Percentiles rank a stretch among this genome's conserved stretches.
Conservation (phyloP, 2,797 vertebrate species). For the Sebastes glaucus region DNA sequence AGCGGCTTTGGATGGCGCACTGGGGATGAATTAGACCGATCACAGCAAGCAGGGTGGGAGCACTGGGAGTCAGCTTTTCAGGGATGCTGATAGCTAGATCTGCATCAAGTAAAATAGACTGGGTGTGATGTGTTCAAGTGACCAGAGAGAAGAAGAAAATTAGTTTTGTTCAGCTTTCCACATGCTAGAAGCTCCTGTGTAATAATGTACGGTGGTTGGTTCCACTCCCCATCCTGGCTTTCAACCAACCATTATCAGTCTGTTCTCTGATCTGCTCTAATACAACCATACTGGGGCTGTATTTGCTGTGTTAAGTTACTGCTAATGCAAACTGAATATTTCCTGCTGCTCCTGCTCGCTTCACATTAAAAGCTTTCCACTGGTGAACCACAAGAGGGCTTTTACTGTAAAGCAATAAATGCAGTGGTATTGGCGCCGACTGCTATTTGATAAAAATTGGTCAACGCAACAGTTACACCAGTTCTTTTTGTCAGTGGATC, state of each 20-base stretch:
- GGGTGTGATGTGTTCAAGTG: background rate
- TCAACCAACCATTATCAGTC: background rate
- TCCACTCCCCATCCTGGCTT: background rate
- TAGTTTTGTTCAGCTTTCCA: background rate
- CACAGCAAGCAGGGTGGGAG: constrained; percentile 25
- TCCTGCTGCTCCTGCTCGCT: constrained; percentile 21
- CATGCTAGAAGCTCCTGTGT: background rate
- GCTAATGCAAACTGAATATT: constrained; percentile 24
- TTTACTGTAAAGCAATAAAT: constrained; percentile 22
- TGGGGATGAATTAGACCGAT: constrained; percentile 11
- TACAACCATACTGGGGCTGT: background rate
- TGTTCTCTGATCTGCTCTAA: background rate
- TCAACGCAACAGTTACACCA: background rate
- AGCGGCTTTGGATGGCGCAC: constrained; percentile 10
- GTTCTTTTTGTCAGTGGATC: background rate
- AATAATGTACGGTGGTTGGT: background rate
- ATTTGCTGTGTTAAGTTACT: constrained; percentile 18
- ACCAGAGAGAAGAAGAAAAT: background rate
- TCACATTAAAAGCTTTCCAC: constrained; percentile 29
- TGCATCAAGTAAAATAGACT: constrained; percentile 7
- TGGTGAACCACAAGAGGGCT: constrained; percentile 34
- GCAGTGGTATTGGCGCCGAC: background rate
- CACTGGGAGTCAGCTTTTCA: constrained; percentile 33
- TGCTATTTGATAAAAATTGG: background rate
- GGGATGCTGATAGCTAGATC: constrained; percentile 27